phyloP scores from a whole-genome alignment of 2,113 vertebrate genomes.

The Prunella himalayana region DNA sequence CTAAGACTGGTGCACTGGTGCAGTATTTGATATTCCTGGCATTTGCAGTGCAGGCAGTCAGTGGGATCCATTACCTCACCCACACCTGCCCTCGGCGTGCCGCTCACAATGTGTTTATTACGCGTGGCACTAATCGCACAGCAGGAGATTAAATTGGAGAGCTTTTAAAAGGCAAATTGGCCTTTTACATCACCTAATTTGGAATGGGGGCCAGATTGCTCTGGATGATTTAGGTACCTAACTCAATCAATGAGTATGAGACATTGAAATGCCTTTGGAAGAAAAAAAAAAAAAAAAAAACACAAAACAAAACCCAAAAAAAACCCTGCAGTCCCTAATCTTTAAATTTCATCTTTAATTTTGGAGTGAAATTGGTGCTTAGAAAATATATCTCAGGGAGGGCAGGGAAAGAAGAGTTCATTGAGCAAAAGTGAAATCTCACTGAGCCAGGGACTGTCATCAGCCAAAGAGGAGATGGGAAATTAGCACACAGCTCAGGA shows the following conservation, averaged over 20 bases:
- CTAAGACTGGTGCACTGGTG: neutral
- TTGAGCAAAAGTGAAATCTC: constrained; percentile 35
- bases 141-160: constrained; percentile 11
- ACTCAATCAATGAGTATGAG: constrained; percentile 25
- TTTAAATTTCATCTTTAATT: constrained; percentile 67
- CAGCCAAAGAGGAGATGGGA: neutral
- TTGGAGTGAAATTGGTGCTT: constrained; percentile 57
- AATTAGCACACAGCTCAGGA: constrained; percentile 30
- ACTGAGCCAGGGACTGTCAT: constrained; percentile 18
- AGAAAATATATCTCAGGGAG: constrained; percentile 41
- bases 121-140: neutral
- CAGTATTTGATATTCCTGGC: neutral
- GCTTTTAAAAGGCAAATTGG: constrained; percentile 53
- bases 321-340: neutral
- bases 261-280: constrained; percentile 14
- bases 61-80: neutral
- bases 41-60: neutral
- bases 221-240: constrained; percentile 42
- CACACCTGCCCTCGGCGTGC: neutral
- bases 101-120: neutral
- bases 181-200: constrained; percentile 41
- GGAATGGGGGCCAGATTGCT: constrained; percentile 21
- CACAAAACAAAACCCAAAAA: neutral
- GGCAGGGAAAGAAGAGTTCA: neutral
- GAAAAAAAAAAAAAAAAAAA: neutral